phyloP scores from a whole-genome alignment of 2,113 vertebrate species.

The Poecilia latipinna region DNA sequence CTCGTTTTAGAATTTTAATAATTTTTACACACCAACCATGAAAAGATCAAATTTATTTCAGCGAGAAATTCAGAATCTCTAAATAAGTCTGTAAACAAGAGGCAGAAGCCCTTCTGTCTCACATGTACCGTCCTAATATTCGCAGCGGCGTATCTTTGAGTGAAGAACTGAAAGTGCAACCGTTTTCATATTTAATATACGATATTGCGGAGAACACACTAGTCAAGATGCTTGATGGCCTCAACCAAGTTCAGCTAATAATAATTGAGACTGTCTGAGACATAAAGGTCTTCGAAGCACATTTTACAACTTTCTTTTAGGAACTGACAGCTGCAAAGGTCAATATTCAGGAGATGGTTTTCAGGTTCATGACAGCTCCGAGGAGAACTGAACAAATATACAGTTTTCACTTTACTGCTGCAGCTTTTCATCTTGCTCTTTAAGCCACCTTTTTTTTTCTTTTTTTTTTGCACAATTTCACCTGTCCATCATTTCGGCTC shows the following conservation, averaged over 20 bases:
- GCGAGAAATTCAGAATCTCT: not conserved
- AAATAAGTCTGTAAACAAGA: not conserved
- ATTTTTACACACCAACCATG: not conserved
- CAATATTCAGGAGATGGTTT: conserved; percentile 55
- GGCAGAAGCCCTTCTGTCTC: not conserved
- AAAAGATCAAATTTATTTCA: not conserved
- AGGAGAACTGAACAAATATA: conserved; percentile 60
- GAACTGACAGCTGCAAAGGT: conserved; percentile 51
- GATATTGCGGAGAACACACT: not conserved
- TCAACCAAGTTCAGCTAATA: conserved; percentile 9
- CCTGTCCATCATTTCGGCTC: conserved; percentile 81
- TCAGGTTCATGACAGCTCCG: conserved; percentile 57
- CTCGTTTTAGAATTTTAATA: not conserved
- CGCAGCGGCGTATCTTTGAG: not conserved
- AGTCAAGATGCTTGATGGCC: not conserved
- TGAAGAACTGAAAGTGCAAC: too few species aligned
- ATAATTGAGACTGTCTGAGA: conserved; percentile 4
- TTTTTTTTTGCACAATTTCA: conserved; percentile 75
- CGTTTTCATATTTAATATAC: not conserved
- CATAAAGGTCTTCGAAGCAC: conserved; percentile 26
- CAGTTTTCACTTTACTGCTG: conserved; percentile 37
- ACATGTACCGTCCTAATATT: not conserved
- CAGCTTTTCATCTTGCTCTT: conserved; percentile 33
- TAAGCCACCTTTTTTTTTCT: conserved; percentile 40
- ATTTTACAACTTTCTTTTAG: conserved; percentile 44